Conservation (phyloP, 2,888 invertebrate species). For the Trissolcus japonicus region DNA sequence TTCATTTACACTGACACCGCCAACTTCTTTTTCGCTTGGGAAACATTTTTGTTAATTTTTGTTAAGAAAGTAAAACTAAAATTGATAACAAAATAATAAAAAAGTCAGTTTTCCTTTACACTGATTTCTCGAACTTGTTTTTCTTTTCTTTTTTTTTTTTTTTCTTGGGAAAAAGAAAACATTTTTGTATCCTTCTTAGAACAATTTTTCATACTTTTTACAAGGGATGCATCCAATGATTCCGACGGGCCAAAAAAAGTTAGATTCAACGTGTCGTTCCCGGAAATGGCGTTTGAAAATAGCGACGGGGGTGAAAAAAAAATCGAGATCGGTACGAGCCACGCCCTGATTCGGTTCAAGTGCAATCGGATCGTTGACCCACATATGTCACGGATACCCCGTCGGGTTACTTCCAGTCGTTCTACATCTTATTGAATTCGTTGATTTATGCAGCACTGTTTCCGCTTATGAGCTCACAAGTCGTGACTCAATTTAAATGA, state of each 20-base stretch:
- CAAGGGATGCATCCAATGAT: slow-evolving; percentile 12
- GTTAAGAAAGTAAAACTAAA: too few species aligned
- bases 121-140: too few species aligned
- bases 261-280: not conserved
- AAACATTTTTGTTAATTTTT: too few species aligned
- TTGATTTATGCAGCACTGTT: slow-evolving; percentile 58
- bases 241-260: slow-evolving; percentile 13
- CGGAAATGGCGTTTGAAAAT: slow-evolving; percentile 17
- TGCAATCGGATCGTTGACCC: slow-evolving; percentile 60
- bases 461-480: slow-evolving; percentile 57
- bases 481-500: slow-evolving; percentile 56
- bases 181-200: too few species aligned
- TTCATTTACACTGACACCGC: too few species aligned
- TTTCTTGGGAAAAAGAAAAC: too few species aligned
- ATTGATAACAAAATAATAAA: too few species aligned
- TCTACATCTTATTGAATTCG: slow-evolving; percentile 60
- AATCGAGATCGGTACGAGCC: slow-evolving; percentile 35
- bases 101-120: too few species aligned
- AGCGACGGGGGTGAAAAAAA: slow-evolving; percentile 25
- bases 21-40: too few species aligned
- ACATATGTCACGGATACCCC: slow-evolving; percentile 58
- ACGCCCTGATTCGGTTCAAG: slow-evolving; percentile 53
- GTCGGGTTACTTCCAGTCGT: slow-evolving; percentile 53
- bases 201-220: not conserved
- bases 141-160: too few species aligned